Evolutionary conservation across 92 coral and sea anemone species (phyloP), one percentile per base, ranked within the genome.

Genomic region (Anthopleura xanthogrammica): DNA sequence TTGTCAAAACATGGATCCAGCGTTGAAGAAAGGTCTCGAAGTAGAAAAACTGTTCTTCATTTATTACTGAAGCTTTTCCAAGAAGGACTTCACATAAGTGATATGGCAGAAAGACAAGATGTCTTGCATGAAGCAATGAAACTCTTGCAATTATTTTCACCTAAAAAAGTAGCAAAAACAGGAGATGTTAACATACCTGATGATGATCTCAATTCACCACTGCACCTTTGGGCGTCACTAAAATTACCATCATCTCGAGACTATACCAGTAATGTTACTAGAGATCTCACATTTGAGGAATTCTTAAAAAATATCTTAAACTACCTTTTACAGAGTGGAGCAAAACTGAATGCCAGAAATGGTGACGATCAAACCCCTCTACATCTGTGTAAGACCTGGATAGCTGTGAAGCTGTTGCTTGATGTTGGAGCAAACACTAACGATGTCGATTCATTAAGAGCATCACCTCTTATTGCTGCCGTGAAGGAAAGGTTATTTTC

Each of bases 371-470:
- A 77, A 64, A 84, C 58, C 13, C 58, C 58, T 54, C 10, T 54
- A 14, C 58, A 4, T 54, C 0, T 9, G 58, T 54, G 58, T 77
- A 40, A 22, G 42, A 84, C 87, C 13, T 84, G 87, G 87, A 77
- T 57, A 40, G 76, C 87, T 39, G 50, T 75, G 13, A 77, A 84
- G 87, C 54, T 56, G 43, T 77, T 84, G 73, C 41, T 84, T 11
- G 87, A 60, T 11, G 81, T 83, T 36, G 87, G 87, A 39, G 87
- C 87, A 19, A 84, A 77, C 11, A 16, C 19, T 8, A 60, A 84
- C 36, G 83, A 57, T 70, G 23, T 55, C 3, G 87, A 84, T 76
- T 29, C 74, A 43, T 11, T 3, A 19, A 65, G 76, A 55, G 23
- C 60, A 14, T 13, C 81, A 0, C 87, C 87, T 58, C 74, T 79